A percentile compares a stretch with the other conserved stretches of the same genome.
Conservation (phyloP, 2,113 vertebrate genomes). For the Corythornis madagascariensis region DNA sequence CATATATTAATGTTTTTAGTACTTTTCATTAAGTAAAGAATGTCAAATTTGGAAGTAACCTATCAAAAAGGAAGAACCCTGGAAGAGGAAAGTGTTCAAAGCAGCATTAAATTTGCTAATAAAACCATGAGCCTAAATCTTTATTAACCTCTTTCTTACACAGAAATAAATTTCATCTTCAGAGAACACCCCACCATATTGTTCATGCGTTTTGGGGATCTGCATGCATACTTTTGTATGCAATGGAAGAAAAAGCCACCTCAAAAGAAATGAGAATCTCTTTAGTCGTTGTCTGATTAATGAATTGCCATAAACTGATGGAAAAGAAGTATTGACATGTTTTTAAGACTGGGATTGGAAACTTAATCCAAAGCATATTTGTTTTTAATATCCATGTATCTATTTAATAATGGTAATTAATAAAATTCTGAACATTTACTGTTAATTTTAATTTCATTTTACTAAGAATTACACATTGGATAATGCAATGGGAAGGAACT, state of each 20-base stretch:
- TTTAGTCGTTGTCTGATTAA: neutral
- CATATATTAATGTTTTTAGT: neutral
- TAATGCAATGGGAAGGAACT: neutral
- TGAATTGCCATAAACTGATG: neutral
- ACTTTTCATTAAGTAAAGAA: neutral
- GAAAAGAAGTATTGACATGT: neutral
- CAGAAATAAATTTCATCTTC: neutral
- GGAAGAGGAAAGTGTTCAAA: neutral
- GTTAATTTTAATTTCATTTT: neutral
- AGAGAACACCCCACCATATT: neutral
- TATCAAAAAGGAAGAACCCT: neutral
- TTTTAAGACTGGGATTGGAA: neutral
- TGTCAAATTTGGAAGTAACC: neutral
- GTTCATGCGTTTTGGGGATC: neutral
- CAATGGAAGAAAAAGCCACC: neutral
- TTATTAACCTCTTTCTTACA: neutral
- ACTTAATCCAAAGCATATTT: neutral
- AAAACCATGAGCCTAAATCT: neutral
- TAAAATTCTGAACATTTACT: neutral
- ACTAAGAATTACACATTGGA: neutral
- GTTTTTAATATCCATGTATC: neutral
- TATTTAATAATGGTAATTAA: neutral
- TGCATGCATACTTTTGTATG: neutral
- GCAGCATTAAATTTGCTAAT: neutral
- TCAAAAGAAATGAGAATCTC: neutral